These are phyloP conservation scores for Oryzias woworae DNA, from an alignment of 2,113 vertebrate species.

Conservation along the genomic window DNA sequence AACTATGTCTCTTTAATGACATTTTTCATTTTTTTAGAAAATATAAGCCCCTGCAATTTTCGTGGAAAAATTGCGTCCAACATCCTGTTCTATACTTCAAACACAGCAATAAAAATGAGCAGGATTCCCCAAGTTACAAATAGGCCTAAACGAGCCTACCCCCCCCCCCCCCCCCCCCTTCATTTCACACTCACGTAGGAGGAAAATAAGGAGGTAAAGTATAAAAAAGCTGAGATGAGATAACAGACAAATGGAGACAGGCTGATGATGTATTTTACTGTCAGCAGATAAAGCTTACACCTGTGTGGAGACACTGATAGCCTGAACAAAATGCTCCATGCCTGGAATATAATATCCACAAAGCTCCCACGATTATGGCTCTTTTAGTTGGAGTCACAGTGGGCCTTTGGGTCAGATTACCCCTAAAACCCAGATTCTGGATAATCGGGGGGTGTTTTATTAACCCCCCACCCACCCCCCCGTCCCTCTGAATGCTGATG, in stretches of 20 bases:
- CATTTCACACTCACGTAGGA: neutral
- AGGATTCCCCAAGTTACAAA: too few relatives aligned
- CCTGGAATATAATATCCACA: slow-evolving; percentile 38
- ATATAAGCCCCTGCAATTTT: too few relatives aligned
- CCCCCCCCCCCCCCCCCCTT: too few relatives aligned
- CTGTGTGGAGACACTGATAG: slow-evolving; percentile 54
- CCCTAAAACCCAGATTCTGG: slow-evolving; percentile 39
- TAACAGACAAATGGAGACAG: slow-evolving; percentile 21
- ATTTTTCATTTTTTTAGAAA: too few relatives aligned
- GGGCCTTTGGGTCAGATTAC: slow-evolving; percentile 61
- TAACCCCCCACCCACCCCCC: slow-evolving; percentile 34
- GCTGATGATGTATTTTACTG: slow-evolving; percentile 24
- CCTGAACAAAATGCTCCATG: slow-evolving; percentile 29
- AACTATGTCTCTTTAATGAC: neutral
- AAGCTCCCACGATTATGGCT: slow-evolving; percentile 47
- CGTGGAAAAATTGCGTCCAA: too few relatives aligned
- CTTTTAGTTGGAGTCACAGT: slow-evolving; percentile 39
- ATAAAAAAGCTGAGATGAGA: slow-evolving; percentile 2
- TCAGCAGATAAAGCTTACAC: slow-evolving; percentile 31
- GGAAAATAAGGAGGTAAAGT: slow-evolving; percentile 8
- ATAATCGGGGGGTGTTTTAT: slow-evolving; percentile 38
- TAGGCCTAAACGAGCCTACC: neutral
- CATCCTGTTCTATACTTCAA: too few relatives aligned
- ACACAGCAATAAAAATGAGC: too few relatives aligned
- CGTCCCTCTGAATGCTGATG: slow-evolving; percentile 46